Conservation (phyloP, 2,113 vertebrate species). For the Lophochroa leadbeateri region DNA sequence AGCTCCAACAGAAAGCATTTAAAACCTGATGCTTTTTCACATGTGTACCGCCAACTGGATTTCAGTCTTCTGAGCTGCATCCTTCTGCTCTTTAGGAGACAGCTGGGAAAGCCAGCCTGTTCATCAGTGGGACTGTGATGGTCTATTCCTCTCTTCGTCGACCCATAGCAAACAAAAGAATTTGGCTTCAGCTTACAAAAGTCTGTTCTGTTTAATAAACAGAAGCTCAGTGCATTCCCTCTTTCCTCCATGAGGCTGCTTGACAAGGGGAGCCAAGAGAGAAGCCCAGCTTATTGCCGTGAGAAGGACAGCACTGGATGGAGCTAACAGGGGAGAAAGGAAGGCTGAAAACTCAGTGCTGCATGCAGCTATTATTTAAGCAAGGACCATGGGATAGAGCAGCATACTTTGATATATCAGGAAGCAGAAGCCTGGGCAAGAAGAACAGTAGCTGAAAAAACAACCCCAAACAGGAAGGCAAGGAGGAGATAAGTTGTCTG, state of each 20-base stretch:
- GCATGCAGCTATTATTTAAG: not conserved
- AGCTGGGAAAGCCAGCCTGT: not conserved
- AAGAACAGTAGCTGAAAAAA: not conserved
- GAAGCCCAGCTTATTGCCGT: rapidly evolving
- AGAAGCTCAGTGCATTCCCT: not conserved
- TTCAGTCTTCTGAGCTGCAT: not conserved
- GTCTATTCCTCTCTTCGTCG: not conserved
- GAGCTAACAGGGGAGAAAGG: not conserved
- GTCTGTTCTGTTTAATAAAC: not conserved
- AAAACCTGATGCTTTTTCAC: not conserved
- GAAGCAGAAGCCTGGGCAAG: not conserved
- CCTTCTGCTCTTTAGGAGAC: not conserved
- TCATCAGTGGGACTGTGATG: not conserved
- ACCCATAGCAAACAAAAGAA: not conserved
- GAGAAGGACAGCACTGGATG: not conserved
- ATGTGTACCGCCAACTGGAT: not conserved
- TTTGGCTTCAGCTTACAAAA: not conserved
- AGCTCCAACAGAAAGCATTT: not conserved
- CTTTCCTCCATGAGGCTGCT: not conserved
- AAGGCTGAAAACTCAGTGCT: not conserved
- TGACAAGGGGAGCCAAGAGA: not conserved
- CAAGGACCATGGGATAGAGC: not conserved
- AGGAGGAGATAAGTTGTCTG: not conserved
- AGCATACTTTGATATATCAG: not conserved
- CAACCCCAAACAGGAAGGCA: not conserved